Evolutionary conservation across 2,113 vertebrate genomes (phyloP).

Genomic region (Paramormyrops kingsleyae): DNA sequence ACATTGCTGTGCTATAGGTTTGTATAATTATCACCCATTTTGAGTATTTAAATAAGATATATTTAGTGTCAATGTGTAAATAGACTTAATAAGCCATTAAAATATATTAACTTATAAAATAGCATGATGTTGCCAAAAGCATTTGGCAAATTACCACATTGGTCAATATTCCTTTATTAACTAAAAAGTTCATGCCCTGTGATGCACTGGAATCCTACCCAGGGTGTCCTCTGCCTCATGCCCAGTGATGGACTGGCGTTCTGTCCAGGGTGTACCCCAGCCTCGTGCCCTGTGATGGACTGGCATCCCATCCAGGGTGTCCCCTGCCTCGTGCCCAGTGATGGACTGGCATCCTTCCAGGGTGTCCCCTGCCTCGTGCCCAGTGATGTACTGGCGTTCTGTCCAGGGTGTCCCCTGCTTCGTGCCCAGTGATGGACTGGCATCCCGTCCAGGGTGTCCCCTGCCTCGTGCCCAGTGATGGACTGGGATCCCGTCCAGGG

Average conservation of each 20-base stretch:
- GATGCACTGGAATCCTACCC: background rate
- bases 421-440: too few species aligned
- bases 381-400: fast-evolving
- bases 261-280: too few species aligned
- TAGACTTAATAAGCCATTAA: background rate
- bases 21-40: background rate
- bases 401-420: too few species aligned
- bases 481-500: background rate
- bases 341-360: too few species aligned
- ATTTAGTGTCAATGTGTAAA: background rate
- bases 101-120: background rate
- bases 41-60: background rate
- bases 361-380: too few species aligned
- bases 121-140: background rate
- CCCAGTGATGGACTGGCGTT: too few species aligned
- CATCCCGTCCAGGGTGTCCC: too few species aligned
- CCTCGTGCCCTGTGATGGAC: too few species aligned
- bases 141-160: background rate
- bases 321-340: too few species aligned
- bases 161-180: background rate
- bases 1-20: background rate
- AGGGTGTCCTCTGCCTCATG: background rate
- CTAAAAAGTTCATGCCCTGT: background rate
- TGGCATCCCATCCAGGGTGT: too few species aligned
- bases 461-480: too few species aligned